Conservation (phyloP, 1,140 invertebrate genomes). For the Drosophila bifasciata region DNA sequence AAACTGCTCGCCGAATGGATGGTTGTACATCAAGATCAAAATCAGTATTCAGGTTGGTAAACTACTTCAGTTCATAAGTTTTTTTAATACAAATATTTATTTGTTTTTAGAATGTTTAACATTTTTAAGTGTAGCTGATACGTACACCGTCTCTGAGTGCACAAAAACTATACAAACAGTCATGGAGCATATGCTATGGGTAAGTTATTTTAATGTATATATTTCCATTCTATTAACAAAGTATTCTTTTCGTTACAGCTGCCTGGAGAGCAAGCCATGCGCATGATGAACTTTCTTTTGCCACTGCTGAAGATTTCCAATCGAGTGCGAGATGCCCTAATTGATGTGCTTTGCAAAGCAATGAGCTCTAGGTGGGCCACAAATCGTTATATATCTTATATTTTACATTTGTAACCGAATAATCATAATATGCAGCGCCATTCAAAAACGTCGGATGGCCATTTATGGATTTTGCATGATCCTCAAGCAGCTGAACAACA, state of each 20-base stretch:
- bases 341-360: slow-evolving; percentile 76
- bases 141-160: slow-evolving; percentile 79
- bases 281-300: slow-evolving; percentile 83
- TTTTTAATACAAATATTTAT: neutral
- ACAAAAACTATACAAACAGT: slow-evolving; percentile 70
- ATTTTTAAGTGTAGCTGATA: slow-evolving; percentile 75
- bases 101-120: slow-evolving; percentile 69
- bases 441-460: slow-evolving; percentile 71
- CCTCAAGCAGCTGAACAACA: slow-evolving; percentile 78
- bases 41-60: slow-evolving; percentile 70
- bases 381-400: neutral
- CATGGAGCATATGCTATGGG: slow-evolving; percentile 79
- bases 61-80: neutral
- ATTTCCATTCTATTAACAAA: neutral
- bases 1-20: slow-evolving; percentile 76
- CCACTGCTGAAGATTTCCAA: slow-evolving; percentile 74
- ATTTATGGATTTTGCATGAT: slow-evolving; percentile 83
- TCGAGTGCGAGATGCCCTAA: slow-evolving; percentile 72
- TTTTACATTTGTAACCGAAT: neutral
- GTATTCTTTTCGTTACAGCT: slow-evolving; percentile 38
- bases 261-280: slow-evolving; percentile 80
- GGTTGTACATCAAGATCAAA: slow-evolving; percentile 76
- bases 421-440: slow-evolving; percentile 37
- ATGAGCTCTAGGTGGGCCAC: slow-evolving; percentile 63
- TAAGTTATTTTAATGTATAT: slow-evolving; percentile 9